These are phyloP conservation scores for Carollia perspicillata DNA, from an alignment of 2,113 vertebrate species.

Conservation along the genomic window DNA sequence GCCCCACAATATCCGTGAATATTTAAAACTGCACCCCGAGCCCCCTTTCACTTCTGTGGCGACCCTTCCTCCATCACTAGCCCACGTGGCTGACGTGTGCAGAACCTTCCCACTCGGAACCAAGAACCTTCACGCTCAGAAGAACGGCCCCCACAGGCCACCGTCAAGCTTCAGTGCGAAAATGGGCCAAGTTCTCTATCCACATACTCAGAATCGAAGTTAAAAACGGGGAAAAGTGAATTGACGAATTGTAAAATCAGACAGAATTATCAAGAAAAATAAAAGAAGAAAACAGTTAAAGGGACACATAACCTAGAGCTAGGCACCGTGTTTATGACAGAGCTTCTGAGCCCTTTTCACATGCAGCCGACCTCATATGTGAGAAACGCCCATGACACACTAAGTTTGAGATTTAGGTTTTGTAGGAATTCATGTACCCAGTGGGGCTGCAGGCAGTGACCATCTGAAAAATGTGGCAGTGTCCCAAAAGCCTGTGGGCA, in stretches of 20 bases:
- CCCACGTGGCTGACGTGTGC: too few relatives aligned
- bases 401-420: constrained; percentile 2
- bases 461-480: neutral
- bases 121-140: neutral
- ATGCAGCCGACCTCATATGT: neutral
- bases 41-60: neutral
- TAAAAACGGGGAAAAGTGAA: neutral
- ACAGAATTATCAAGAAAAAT: neutral
- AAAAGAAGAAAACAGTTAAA: neutral
- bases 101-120: neutral
- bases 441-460: neutral
- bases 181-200: neutral
- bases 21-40: neutral
- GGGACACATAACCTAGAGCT: neutral
- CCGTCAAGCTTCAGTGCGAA: neutral
- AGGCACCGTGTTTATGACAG: neutral
- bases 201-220: neutral
- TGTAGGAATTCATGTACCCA: neutral
- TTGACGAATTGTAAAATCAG: neutral
- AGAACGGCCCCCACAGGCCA: neutral
- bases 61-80: neutral
- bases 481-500: neutral
- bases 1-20: neutral
- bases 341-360: neutral
- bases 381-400: neutral